Evolutionary conservation across 2,113 vertebrate species (phyloP).

Genomic region (Merops nubicus): DNA sequence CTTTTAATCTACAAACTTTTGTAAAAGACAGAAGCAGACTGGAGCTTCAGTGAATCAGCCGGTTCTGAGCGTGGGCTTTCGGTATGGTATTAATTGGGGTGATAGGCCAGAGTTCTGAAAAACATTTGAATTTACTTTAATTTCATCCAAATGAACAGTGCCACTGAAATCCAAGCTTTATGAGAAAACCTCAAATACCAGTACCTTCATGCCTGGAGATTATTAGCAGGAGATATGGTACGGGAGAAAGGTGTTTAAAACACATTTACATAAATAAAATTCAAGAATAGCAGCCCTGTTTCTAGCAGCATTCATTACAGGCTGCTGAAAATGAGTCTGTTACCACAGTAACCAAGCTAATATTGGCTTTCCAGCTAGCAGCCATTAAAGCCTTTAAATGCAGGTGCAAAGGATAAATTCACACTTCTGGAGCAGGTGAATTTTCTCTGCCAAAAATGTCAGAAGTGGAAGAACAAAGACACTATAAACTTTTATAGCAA

Average conservation of each 20-base stretch:
- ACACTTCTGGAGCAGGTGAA: not conserved
- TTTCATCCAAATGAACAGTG: not conserved
- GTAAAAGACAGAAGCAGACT: not conserved
- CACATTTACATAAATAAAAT: conserved; percentile 54
- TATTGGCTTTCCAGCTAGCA: conserved; percentile 44
- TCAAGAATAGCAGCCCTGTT: conserved; percentile 53
- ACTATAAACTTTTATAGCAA: not conserved
- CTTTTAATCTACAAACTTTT: not conserved
- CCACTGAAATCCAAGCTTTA: not conserved
- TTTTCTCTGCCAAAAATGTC: not conserved
- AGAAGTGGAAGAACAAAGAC: not conserved
- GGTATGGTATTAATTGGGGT: not conserved
- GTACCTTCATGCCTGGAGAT: not conserved
- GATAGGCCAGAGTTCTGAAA: not conserved
- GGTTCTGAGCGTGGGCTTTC: not conserved
- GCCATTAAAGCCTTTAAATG: conserved; percentile 42
- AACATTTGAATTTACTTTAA: not conserved
- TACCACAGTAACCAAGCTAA: conserved; percentile 66
- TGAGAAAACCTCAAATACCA: not conserved
- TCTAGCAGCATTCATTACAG: conserved; percentile 42
- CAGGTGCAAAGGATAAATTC: conserved; percentile 30
- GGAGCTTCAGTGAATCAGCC: not conserved
- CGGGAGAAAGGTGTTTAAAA: conserved; percentile 21
- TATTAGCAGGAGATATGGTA: not conserved
- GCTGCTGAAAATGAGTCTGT: conserved; percentile 60